Percentiles rank a stretch among this genome's conserved stretches.
These are phyloP conservation scores for Geopemphigus sp. DNA, from an alignment of 1,140 invertebrate genomes.

Conservation along the genomic window DNA sequence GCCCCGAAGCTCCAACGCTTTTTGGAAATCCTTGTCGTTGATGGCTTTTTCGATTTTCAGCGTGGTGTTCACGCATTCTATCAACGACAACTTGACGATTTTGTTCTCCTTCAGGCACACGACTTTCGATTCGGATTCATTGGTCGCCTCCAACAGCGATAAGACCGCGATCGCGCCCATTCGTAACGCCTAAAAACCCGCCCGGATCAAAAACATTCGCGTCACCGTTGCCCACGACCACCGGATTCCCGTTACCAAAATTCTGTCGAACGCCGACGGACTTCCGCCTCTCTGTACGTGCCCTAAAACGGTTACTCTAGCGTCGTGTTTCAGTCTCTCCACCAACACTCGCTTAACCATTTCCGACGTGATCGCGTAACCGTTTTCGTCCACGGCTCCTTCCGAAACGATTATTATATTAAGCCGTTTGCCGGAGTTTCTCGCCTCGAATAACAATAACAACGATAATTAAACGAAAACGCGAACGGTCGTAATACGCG, in stretches of 20 bases:
- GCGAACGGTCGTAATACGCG: no score
- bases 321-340: constrained; percentile 89
- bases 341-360: constrained; percentile 86
- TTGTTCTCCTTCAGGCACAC: constrained; percentile 96
- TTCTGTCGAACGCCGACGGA: constrained; percentile 98
- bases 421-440: constrained; percentile 84
- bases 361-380: constrained; percentile 89
- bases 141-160: constrained; percentile 92
- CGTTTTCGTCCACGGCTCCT: constrained; percentile 92
- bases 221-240: no score
- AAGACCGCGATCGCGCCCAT: constrained; percentile 99
- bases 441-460: constrained; percentile 81
- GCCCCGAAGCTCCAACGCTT: constrained; percentile 90
- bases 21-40: constrained; percentile 87
- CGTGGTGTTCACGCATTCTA: constrained; percentile 95
- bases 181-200: constrained; percentile 80
- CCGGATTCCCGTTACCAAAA: constrained; percentile 64
- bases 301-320: constrained; percentile 93
- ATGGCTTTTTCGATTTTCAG: constrained; percentile 84
- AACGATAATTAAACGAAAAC: no score
- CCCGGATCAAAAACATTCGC: not conserved
- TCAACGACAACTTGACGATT: constrained; percentile 89
- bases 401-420: constrained; percentile 99
- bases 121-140: constrained; percentile 89
- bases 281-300: constrained; percentile 97